Conservation (phyloP, 2,888 invertebrate species). For the Aromia moschata region DNA sequence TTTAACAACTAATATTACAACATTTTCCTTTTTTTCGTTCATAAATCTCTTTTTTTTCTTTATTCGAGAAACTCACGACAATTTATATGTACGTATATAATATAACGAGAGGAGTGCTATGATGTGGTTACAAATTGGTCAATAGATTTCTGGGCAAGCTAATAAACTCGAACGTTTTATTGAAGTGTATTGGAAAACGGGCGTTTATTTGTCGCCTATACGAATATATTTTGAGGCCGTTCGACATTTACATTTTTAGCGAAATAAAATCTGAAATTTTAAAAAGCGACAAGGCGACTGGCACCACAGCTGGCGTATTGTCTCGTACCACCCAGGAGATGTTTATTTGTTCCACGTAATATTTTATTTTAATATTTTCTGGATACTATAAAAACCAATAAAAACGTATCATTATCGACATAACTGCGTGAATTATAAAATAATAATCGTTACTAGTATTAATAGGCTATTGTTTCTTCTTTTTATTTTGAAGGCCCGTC, state of each 20-base stretch:
- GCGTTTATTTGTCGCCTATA: not conserved
- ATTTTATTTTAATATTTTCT: not conserved
- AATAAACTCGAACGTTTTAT: slow-evolving; percentile 1
- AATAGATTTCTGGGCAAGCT: not conserved
- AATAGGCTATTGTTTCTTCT: too few relatives aligned
- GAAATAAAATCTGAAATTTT: slow-evolving; percentile 2
- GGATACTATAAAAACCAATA: not conserved
- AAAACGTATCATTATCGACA: not conserved
- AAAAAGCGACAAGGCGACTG: not conserved
- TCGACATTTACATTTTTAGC: not conserved
- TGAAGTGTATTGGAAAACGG: not conserved
- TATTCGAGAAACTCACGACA: not conserved
- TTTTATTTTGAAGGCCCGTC: too few relatives aligned
- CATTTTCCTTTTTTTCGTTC: not conserved
- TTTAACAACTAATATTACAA: not conserved
- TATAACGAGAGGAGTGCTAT: not conserved
- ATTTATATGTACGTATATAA: not conserved
- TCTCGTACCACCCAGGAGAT: not conserved
- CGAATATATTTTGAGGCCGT: not conserved
- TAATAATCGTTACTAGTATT: too few relatives aligned
- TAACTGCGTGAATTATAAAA: too few relatives aligned
- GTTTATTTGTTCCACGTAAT: not conserved
- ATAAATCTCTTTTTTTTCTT: not conserved
- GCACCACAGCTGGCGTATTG: slow-evolving; percentile 2
- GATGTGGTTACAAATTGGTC: slow-evolving; percentile 1